These are phyloP conservation scores for Oscheius sp. DNA, from an alignment of 2,888 invertebrate genomes.

Conservation along the genomic window DNA sequence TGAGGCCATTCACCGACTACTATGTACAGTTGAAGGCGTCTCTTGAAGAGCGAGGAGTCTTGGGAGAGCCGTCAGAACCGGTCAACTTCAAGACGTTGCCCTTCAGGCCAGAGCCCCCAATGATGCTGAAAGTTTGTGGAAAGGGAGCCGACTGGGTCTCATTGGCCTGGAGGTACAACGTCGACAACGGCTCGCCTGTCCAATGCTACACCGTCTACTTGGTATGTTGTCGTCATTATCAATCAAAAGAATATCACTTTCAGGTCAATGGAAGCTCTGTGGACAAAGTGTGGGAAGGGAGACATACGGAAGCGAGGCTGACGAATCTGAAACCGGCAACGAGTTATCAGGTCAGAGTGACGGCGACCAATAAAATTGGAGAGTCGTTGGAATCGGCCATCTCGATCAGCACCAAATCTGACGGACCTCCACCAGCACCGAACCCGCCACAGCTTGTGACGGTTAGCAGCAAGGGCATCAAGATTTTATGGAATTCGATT, in stretches of 20 bases:
- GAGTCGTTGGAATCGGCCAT: conserved; percentile 39
- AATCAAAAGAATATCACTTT: not conserved
- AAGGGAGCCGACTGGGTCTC: conserved; percentile 49
- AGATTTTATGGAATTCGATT: conserved; percentile 43
- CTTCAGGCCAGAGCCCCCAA: conserved; percentile 82
- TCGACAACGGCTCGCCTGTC: conserved; percentile 46
- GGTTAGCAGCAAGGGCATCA: conserved; percentile 34
- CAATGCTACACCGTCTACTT: conserved; percentile 38
- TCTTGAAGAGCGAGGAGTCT: conserved; percentile 61
- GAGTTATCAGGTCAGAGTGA: conserved; percentile 44
- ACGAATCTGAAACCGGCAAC: conserved; percentile 39
- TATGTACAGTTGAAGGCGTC: conserved; percentile 57
- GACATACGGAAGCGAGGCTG: conserved; percentile 31
- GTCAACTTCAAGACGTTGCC: conserved; percentile 84
- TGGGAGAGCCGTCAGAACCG: conserved; percentile 73
- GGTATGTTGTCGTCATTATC: no score
- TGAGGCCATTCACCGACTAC: conserved; percentile 68
- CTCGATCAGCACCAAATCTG: conserved; percentile 34
- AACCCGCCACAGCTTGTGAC: conserved; percentile 19
- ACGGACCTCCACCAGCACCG: conserved; percentile 27
- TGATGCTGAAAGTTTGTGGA: conserved; percentile 38
- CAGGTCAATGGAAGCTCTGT: conserved; percentile 3
- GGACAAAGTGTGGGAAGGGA: conserved; percentile 22
- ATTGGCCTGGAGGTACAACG: conserved; percentile 55
- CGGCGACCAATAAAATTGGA: conserved; percentile 49